phyloP scores from a whole-genome alignment of 2,797 vertebrate genomes.

The Pachyuromys duprasi region DNA sequence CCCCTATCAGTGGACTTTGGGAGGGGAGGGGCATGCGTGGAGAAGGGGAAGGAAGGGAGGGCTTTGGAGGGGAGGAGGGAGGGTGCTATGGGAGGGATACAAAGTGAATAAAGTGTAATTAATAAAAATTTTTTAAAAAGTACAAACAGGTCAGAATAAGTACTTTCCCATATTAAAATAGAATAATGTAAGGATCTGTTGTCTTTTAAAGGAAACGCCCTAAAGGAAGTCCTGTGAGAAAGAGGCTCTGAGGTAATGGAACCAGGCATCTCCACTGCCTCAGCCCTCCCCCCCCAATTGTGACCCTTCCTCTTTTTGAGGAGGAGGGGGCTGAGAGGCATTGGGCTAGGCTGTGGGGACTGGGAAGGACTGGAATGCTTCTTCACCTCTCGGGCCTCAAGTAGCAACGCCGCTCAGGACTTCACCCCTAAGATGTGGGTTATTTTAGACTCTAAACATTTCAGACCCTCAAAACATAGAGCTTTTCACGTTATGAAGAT shows the following conservation, averaged over 20 bases:
- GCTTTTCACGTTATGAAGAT: not conserved
- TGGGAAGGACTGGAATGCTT: too few species aligned
- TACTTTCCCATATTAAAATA: not conserved
- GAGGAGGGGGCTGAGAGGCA: not conserved
- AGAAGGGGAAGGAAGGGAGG: too few species aligned
- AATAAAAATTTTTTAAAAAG: too few species aligned
- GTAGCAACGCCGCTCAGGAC: accelerated
- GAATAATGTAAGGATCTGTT: not conserved
- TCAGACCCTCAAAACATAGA: not conserved
- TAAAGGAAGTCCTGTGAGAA: not conserved
- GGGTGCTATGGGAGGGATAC: too few species aligned
- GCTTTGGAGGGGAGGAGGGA: too few species aligned
- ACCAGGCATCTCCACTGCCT: not conserved
- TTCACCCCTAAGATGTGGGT: accelerated
- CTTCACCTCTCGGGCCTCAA: not conserved
- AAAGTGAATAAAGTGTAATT: too few species aligned
- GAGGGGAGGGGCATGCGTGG: too few species aligned
- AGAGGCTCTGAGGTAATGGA: not conserved
- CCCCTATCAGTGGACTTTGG: too few species aligned
- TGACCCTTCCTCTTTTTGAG: not conserved
- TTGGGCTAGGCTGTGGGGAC: not conserved
- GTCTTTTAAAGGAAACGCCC: not conserved
- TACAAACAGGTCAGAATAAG: not conserved
- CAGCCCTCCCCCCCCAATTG: not conserved
- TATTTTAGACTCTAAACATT: not conserved